phyloP scores from a whole-genome alignment of 2,888 invertebrate genomes.

The Aricia artaxerxes region DNA sequence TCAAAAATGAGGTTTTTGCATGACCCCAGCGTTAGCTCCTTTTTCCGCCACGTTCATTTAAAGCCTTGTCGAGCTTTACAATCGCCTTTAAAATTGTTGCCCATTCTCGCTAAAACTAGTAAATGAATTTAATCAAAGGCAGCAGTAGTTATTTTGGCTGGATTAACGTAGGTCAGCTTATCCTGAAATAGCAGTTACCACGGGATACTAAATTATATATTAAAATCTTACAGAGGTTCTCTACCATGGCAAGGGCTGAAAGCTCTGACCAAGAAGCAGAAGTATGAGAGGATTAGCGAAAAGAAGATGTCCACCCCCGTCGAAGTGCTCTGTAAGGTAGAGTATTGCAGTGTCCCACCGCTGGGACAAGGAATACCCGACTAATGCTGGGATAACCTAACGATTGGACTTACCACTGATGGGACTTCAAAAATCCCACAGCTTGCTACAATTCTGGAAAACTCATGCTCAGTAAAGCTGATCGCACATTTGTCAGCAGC shows the following conservation, averaged over 20 bases:
- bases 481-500: no score
- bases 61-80: no score
- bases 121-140: no score
- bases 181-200: neutral
- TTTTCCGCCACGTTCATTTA: no score
- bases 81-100: no score
- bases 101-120: no score
- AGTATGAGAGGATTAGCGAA: slow-evolving; percentile 99
- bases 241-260: slow-evolving; percentile 99
- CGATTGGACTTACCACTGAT: neutral
- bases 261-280: slow-evolving; percentile 99
- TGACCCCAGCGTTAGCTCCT: no score
- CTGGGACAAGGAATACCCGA: neutral
- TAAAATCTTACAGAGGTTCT: slow-evolving; percentile 82
- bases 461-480: no score
- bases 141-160: no score
- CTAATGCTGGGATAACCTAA: neutral
- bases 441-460: no score
- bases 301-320: slow-evolving; percentile 99
- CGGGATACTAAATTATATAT: neutral
- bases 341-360: neutral
- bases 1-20: no score
- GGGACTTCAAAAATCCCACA: no score
- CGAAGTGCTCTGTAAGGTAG: slow-evolving; percentile 96
- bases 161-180: neutral